Base-by-base conservation (phyloP, 2,113 vertebrate species). In the Pithys albifrons region DNA sequence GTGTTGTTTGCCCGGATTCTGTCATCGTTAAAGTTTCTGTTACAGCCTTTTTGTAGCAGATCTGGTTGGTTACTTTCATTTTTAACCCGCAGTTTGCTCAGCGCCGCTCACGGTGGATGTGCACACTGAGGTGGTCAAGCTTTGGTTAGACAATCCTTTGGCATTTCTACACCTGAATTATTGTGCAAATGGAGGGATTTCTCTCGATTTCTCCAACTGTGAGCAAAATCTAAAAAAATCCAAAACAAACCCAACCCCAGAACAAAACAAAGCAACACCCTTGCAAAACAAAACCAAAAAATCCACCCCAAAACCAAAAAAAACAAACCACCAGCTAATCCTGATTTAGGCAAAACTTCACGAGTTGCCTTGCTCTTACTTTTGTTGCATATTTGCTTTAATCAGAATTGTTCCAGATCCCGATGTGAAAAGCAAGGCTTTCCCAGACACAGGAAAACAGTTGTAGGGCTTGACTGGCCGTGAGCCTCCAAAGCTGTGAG, bases 351-450 rank as follows among this genome's bases (percentile, higher is more conserved):
- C 14, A 19, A 52, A 70, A 39, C 52, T 77, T 67, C 6, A 41
- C 4, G 16, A 11, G 3, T n/a, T 75, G 39, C n/a, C 8, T 72
- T 61, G 14, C 9, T 51, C 25, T 27, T 66, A 1, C 3, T 59
- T 46, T 66, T 73, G 14, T 19, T 59, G 6, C 17, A 18, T 7
- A 13, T 59, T 67, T 77, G 74, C 52, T 74, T 54, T 23, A 52
- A 14, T 29, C 15, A 37, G 39, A 77, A 4, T 4, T n/a, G 3
- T 69, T 61, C 6, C 10, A 14, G 19, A 15, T 23, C 2, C 19
- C 5, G 1, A 31, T 14, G 12, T 65, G 69, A 28, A 72, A 78
- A 55, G 0, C 0, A 28, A 22, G 2, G 19, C 2, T 7, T 6
- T 74, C 59, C 14, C 39, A 41, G 49, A 37, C 6, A 17, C 4